phyloP scores from a whole-genome alignment of 2,113 vertebrate species.

The Ailurus styani region DNA sequence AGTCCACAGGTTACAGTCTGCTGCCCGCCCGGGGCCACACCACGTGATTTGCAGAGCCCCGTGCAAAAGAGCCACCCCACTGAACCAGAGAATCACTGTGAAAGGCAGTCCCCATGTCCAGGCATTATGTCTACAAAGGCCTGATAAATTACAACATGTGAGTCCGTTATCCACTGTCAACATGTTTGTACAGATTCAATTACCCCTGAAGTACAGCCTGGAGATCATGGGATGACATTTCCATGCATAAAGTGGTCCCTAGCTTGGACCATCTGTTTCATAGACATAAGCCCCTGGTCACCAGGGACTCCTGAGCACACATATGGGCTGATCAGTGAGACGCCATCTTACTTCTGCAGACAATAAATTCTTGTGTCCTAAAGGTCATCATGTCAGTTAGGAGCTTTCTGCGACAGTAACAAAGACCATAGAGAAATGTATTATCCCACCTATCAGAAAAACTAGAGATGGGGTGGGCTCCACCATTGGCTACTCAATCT shows the following conservation, averaged over 20 bases:
- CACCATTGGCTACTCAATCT: neutral
- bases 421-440: neutral
- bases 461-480: neutral
- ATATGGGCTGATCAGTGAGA: neutral
- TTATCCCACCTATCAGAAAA: neutral
- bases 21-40: fast-evolving
- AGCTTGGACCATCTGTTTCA: neutral
- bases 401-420: neutral
- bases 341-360: neutral
- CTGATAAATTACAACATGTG: neutral
- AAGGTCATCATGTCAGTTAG: neutral
- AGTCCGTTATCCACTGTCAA: neutral
- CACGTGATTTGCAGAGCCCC: neutral
- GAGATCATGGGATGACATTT: neutral
- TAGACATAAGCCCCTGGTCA: neutral
- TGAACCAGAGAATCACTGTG: neutral
- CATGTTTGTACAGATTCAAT: neutral
- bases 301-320: neutral
- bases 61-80: neutral
- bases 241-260: neutral
- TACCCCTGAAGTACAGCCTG: neutral
- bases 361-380: neutral
- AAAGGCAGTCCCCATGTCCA: neutral
- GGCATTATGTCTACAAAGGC: neutral
- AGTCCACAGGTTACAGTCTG: neutral